phyloP scores from a whole-genome alignment of 2,113 vertebrate genomes.

The Syrrhaptes paradoxus region DNA sequence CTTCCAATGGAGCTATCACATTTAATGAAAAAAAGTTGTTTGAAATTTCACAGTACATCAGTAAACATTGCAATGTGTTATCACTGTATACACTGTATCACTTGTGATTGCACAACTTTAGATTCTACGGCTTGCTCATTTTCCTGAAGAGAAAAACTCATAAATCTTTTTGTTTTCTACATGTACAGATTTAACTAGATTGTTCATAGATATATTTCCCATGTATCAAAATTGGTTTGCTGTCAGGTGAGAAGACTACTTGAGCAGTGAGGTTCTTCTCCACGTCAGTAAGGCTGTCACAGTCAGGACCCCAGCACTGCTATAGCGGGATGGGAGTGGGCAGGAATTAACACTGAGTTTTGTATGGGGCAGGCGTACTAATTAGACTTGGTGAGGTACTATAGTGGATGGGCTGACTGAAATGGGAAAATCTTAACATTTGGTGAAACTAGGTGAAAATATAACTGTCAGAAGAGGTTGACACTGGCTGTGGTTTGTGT shows the following conservation, averaged over 20 bases:
- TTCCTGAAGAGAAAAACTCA: background rate
- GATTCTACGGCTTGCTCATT: background rate
- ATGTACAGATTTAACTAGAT: background rate
- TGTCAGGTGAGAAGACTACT: background rate
- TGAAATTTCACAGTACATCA: background rate
- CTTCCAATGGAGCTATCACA: background rate
- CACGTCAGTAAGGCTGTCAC: background rate
- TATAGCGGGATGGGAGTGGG: rapidly evolving
- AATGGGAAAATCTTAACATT: background rate
- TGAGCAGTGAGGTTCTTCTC: background rate
- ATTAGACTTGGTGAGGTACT: background rate
- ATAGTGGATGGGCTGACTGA: background rate
- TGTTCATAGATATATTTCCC: background rate
- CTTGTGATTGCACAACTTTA: background rate
- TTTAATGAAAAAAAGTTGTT: background rate
- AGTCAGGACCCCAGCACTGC: no score
- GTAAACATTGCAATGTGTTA: background rate
- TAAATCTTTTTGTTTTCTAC: background rate
- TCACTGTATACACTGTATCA: background rate
- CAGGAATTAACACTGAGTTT: background rate
- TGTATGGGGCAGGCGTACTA: rapidly evolving
- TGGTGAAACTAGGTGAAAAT: background rate
- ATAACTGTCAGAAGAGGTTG: background rate
- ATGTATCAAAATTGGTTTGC: background rate
- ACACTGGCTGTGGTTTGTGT: background rate